Evolutionary conservation across 2,113 vertebrate genomes (phyloP).

Genomic region (Pyrgilauda ruficollis): DNA sequence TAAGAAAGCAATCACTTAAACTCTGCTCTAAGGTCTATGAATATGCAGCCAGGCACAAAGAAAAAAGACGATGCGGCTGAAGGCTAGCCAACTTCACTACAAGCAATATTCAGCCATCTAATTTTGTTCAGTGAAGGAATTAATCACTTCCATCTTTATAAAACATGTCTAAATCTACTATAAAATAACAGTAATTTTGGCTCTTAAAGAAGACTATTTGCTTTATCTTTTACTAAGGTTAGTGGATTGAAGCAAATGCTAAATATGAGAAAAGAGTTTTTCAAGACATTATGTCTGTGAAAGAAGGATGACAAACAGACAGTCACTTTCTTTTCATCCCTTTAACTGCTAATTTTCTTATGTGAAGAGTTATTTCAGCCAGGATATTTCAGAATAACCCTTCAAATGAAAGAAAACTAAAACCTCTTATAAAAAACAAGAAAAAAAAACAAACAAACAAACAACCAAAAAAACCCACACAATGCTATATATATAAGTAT

Average conservation of each 20-base stretch:
- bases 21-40: neutral
- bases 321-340: neutral
- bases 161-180: neutral
- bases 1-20: conserved; percentile 14
- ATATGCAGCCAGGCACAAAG: neutral
- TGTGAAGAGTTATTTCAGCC: neutral
- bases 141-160: neutral
- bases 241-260: neutral
- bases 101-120: neutral
- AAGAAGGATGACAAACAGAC: neutral
- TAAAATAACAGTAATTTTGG: neutral
- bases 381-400: neutral
- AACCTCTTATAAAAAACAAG: neutral
- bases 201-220: neutral
- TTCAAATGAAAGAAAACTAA: neutral
- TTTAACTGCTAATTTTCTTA: neutral
- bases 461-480: too few relatives aligned
- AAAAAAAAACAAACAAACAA: too few relatives aligned
- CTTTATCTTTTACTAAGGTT: neutral
- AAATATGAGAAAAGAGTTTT: neutral
- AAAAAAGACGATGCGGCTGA: neutral
- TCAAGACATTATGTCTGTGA: neutral
- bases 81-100: neutral
- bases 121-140: neutral
- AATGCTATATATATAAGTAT: neutral